Conservation (phyloP, 2,888 invertebrate genomes). For the Yponomeuta sedellus region DNA sequence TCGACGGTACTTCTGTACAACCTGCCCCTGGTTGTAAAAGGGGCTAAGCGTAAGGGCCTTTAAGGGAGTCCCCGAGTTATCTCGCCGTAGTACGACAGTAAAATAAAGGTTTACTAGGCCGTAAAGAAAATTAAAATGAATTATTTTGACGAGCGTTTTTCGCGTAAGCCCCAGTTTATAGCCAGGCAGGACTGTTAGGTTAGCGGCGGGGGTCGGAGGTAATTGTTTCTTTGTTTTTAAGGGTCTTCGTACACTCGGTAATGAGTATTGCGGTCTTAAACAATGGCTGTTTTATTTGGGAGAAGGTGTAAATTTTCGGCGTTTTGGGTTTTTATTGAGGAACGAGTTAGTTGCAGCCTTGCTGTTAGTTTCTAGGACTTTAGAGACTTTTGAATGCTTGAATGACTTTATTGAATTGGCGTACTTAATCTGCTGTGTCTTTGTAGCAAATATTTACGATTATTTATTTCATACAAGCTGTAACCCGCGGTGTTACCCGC, state of each 20-base stretch:
- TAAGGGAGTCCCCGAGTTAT: slow-evolving; percentile 70
- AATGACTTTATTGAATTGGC: no score
- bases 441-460: no score
- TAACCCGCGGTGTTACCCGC: no score
- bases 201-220: slow-evolving; percentile 47
- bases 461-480: no score
- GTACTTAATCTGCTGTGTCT: no score
- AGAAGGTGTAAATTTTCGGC: background rate
- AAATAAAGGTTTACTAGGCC: slow-evolving; percentile 75
- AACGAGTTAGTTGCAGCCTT: no score
- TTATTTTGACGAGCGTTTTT: slow-evolving; percentile 73
- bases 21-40: slow-evolving; percentile 33
- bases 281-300: background rate
- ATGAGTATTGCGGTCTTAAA: background rate
- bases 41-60: slow-evolving; percentile 55
- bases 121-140: slow-evolving; percentile 77
- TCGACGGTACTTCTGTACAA: background rate
- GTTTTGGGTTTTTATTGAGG: background rate
- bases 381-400: no score
- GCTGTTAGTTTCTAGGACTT: no score
- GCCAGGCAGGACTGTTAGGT: slow-evolving; percentile 50
- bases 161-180: slow-evolving; percentile 38
- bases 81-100: slow-evolving; percentile 62
- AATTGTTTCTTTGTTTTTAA: slow-evolving; percentile 46
- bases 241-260: background rate